Conservation (phyloP, 1,140 invertebrate species). For the Calephelis virginiensis region DNA sequence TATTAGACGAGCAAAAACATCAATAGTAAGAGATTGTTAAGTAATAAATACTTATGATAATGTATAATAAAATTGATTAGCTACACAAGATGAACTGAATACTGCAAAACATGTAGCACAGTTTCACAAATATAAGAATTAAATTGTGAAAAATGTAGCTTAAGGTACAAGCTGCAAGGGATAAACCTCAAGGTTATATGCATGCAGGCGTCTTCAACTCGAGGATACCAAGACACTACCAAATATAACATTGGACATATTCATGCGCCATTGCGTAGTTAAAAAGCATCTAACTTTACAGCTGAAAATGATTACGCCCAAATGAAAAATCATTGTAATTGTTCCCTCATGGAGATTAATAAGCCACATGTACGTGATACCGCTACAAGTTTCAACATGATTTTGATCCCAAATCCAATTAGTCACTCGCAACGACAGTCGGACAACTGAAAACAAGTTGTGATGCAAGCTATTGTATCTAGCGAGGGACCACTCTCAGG, state of each 20-base stretch:
- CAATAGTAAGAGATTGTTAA: neutral
- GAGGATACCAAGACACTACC: constrained; percentile 18
- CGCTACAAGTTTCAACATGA: constrained; percentile 18
- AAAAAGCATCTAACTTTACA: constrained; percentile 17
- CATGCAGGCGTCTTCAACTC: constrained; percentile 9
- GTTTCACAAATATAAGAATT: constrained; percentile 1
- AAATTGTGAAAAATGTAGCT: constrained; percentile 7
- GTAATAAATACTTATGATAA: neutral
- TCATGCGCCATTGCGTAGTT: constrained; percentile 16
- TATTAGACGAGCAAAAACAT: neutral
- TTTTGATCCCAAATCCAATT: constrained; percentile 21
- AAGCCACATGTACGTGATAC: constrained; percentile 19
- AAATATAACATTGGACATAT: constrained; percentile 13
- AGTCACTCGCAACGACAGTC: constrained; percentile 24
- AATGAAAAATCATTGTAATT: constrained; percentile 9
- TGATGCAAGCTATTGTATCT: constrained; percentile 21
- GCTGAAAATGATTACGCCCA: constrained; percentile 12
- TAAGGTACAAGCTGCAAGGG: constrained; percentile 14
- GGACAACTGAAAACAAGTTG: constrained; percentile 19
- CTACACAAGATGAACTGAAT: constrained; percentile 3
- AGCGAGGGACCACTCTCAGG: constrained; percentile 12
- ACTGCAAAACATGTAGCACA: neutral
- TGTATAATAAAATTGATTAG: constrained; percentile 9
- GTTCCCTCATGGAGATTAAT: constrained; percentile 14
- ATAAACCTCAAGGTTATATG: constrained; percentile 8